Evolutionary conservation across 2,888 invertebrate species (phyloP).

Genomic region (Metellina segmentata): DNA sequence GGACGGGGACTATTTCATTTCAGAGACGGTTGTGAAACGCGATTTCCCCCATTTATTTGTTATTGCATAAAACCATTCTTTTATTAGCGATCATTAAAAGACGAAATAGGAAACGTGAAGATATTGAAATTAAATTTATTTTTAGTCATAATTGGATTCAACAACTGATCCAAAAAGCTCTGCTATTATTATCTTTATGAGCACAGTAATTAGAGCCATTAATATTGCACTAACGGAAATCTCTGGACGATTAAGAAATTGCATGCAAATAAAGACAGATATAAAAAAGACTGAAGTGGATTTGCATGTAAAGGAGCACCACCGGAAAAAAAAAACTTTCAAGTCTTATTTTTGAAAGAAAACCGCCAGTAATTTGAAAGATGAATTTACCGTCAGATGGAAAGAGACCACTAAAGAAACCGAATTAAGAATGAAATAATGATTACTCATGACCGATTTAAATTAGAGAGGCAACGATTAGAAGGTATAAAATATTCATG

Average conservation of each 20-base stretch:
- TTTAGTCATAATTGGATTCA: conserved; percentile 46
- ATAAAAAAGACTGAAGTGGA: conserved; percentile 18
- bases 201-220: conserved; percentile 60
- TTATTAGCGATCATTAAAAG: conserved; percentile 24
- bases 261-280: conserved; percentile 19
- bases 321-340: conserved; percentile 13
- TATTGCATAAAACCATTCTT: conserved; percentile 19
- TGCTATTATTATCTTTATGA: conserved; percentile 54
- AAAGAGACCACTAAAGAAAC: conserved; percentile 13
- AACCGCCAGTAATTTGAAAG: conserved; percentile 26
- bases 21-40: background rate
- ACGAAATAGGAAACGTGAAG: conserved; percentile 23
- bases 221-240: conserved; percentile 47
- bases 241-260: conserved; percentile 32
- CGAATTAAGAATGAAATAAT: conserved; percentile 48
- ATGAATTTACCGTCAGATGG: conserved; percentile 28
- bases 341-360: conserved; percentile 6
- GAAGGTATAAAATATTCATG: conserved; percentile 52
- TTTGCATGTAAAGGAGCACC: conserved; percentile 15
- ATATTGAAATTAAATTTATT: conserved; percentile 66
- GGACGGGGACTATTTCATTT: too few relatives aligned
- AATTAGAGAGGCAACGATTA: conserved; percentile 52
- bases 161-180: conserved; percentile 24
- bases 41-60: conserved; percentile 15
- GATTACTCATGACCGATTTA: conserved; percentile 47